phyloP scores from a whole-genome alignment of 2,888 invertebrate species.

The Shargacucullia verbasci region DNA sequence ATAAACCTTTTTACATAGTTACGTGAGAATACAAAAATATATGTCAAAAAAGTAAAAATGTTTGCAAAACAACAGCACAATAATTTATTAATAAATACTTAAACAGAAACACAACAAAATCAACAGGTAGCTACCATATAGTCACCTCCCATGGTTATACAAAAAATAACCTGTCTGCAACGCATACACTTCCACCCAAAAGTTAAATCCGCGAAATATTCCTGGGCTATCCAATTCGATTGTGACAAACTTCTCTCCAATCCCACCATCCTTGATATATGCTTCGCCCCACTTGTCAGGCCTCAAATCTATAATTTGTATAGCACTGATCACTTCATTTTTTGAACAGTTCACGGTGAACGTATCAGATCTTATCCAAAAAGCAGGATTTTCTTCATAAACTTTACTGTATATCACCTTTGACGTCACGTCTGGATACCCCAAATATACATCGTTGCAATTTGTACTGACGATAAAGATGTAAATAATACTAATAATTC shows the following conservation, averaged over 20 bases:
- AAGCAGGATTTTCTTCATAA: conserved; percentile 77
- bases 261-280: conserved; percentile 73
- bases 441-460: conserved; percentile 59
- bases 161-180: conserved; percentile 67
- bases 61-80: no score
- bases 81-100: no score
- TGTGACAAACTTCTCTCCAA: conserved; percentile 73
- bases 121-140: conserved; percentile 18
- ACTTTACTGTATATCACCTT: conserved; percentile 77
- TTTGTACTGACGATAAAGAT: conserved; percentile 18
- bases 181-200: conserved; percentile 78
- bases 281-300: conserved; percentile 76
- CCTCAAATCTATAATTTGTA: conserved; percentile 74
- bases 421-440: conserved; percentile 73
- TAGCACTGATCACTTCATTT: conserved; percentile 76
- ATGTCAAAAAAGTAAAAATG: no score
- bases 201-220: conserved; percentile 76
- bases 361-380: conserved; percentile 74
- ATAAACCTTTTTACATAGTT: no score
- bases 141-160: conserved; percentile 66
- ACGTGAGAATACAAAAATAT: no score
- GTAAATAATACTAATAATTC: conserved; percentile 15
- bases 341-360: conserved; percentile 73
- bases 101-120: conserved; percentile 4
- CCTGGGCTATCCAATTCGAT: conserved; percentile 77